Conservation (phyloP, 2,113 vertebrate genomes). For the Scomber colias region DNA sequence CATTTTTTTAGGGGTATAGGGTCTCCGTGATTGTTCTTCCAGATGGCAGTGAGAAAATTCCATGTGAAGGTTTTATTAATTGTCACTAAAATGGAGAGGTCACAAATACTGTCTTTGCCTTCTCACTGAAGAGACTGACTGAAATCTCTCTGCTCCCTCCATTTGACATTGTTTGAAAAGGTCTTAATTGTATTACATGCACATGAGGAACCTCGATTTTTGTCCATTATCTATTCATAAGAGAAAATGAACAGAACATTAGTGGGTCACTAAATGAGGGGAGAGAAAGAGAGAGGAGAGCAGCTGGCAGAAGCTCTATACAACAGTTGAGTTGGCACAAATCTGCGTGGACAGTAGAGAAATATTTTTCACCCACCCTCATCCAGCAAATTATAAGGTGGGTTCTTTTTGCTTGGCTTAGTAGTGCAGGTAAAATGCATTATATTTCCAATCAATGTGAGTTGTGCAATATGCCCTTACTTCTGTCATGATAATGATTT, state of each 20-base stretch:
- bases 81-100: slow-evolving; percentile 90
- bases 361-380: no score
- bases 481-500: no score
- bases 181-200: slow-evolving; percentile 99
- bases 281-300: background rate
- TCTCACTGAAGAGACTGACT: slow-evolving; percentile 94
- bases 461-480: no score
- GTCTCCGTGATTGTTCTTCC: slow-evolving; percentile 87
- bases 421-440: no score
- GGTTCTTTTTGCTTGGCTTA: no score
- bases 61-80: slow-evolving; percentile 94
- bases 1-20: no score
- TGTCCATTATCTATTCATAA: slow-evolving; percentile 96
- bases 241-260: slow-evolving; percentile 97
- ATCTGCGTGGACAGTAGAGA: no score
- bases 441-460: no score
- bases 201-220: slow-evolving; percentile 99
- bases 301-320: no score
- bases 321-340: no score
- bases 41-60: slow-evolving; percentile 91
- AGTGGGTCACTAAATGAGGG: slow-evolving; percentile 93
- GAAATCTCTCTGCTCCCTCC: slow-evolving; percentile 94
- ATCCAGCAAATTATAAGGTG: no score
- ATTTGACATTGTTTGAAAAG: slow-evolving; percentile 98
- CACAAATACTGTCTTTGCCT: slow-evolving; percentile 89